Base-by-base conservation (phyloP, 2,113 vertebrate genomes). In the Podocnemis expansa region DNA sequence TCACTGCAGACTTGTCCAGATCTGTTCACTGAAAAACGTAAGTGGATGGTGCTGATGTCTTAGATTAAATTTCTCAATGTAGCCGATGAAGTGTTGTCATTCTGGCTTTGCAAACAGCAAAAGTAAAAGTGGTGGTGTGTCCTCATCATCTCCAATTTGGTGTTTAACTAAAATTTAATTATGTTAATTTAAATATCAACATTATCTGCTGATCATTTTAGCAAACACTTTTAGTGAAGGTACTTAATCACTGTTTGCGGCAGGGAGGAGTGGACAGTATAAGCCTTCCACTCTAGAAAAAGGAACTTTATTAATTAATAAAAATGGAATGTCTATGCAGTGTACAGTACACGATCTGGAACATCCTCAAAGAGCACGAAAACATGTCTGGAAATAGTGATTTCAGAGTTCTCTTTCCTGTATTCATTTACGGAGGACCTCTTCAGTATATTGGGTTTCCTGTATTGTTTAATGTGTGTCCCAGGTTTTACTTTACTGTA, bases 221-320 rank as follows among this genome's bases (percentile, higher is more conserved):
- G 41, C 54, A 41, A 55, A 13, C 2, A 1, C 22, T 4, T 80
- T 76, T 60, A 73, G 17, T 76, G 81, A 86, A 86, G 56, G 63
- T 70, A 70, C 9, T 38, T 29, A 58, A 82, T 87, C 41, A 88
- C 38, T 83, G 12, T 27, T 25, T 16, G 67, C 13, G 34, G 24
- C 43, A 80, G 47, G 47, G 13, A 13, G 10, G 14, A 51, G 49
- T 52, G 51, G 56, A 21, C 63, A 83, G 8, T 45, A 34, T 31
- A 25, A 49, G 1, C 8, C 87, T 82, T 45, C 17, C 0, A 0
- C 8, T 78, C 4, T 55, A n/a, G 60, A 13, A 14, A 78, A 31
- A 41, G 12, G 9, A 67, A 10, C 4, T 34, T 17, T 2, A 0
- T 58, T 88, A 2, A 1, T 47, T 80, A n/a, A 45, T 80, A 60